A percentile compares a stretch with the other conserved stretches of the same genome.
Evolutionary conservation across 2,888 invertebrate species (phyloP).

Genomic region (Drosophila austrosaltans): DNA sequence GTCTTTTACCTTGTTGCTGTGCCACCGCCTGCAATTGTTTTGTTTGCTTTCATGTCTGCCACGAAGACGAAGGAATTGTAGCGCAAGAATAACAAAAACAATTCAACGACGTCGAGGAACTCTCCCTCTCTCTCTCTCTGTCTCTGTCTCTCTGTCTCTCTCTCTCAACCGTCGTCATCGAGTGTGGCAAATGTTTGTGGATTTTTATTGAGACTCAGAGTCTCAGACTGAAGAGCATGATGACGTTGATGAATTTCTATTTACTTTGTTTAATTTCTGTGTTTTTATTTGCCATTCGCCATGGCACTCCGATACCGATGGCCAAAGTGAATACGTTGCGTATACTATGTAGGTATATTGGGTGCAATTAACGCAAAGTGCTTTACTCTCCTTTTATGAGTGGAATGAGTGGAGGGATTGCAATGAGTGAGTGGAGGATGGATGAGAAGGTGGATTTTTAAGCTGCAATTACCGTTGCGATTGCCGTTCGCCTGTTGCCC

Average conservation of each 20-base stretch:
- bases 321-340: conserved; percentile 1
- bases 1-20: conserved; percentile 2
- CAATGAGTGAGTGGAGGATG: neutral
- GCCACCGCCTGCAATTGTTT: conserved; percentile 57
- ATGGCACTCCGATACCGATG: conserved; percentile 54
- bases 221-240: conserved; percentile 41
- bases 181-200: conserved; percentile 64
- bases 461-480: conserved; percentile 79
- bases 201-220: conserved; percentile 66
- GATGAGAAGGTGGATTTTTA: conserved; percentile 40
- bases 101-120: conserved; percentile 30
- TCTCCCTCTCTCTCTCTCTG: neutral
- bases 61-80: conserved; percentile 47
- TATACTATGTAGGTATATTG: conserved; percentile 45
- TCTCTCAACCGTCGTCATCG: neutral
- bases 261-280: conserved; percentile 78
- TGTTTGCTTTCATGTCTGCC: conserved; percentile 70
- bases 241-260: conserved; percentile 80
- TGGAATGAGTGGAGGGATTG: conserved; percentile 2
- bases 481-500: conserved; percentile 74
- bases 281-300: conserved; percentile 78
- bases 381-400: conserved; percentile 61
- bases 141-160: too few relatives aligned
- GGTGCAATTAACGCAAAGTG: conserved; percentile 78
- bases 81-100: conserved; percentile 63